Conservation (phyloP, 1,140 invertebrate genomes). For the Scaptomyza graminum region DNA sequence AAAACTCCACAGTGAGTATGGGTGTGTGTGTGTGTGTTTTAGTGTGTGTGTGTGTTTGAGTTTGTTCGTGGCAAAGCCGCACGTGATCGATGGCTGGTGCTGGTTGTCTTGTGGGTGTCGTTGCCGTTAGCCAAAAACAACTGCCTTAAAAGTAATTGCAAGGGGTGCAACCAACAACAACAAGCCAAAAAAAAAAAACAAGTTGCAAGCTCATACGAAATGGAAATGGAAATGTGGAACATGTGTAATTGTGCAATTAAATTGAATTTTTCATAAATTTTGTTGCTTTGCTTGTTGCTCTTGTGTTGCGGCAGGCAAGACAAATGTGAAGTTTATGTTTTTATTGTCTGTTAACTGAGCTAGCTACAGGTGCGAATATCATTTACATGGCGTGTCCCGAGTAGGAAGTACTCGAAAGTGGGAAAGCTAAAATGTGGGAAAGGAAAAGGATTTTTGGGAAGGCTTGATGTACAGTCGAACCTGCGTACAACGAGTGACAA, state of each 20-base stretch:
- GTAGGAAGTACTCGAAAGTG: too few relatives aligned
- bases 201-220: conserved; percentile 9
- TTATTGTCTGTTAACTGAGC: conserved; percentile 8
- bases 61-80: conserved; percentile 65
- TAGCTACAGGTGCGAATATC: conserved; percentile 50
- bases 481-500: too few relatives aligned
- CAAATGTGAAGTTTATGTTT: conserved; percentile 37
- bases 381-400: too few relatives aligned
- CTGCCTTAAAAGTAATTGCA: conserved; percentile 78
- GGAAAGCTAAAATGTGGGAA: too few relatives aligned
- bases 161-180: conserved; percentile 65
- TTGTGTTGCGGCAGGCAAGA: conserved; percentile 22
- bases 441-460: too few relatives aligned
- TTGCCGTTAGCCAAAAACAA: conserved; percentile 50
- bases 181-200: conserved; percentile 6
- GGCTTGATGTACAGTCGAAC: too few relatives aligned
- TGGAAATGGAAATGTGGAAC: conserved; percentile 69
- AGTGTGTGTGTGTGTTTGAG: conserved; percentile 24
- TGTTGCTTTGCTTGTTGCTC: conserved; percentile 12
- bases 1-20: conserved; percentile 50
- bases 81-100: conserved; percentile 74
- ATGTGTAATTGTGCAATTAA: conserved; percentile 84
- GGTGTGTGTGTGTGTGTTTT: conserved; percentile 14
- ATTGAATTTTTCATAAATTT: conserved; percentile 84
- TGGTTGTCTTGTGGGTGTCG: conserved; percentile 66